Percentiles rank a stretch among this genome's conserved stretches.
These are phyloP conservation scores for Poecilia latipinna DNA, from an alignment of 2,113 vertebrate genomes.

Conservation along the genomic window DNA sequence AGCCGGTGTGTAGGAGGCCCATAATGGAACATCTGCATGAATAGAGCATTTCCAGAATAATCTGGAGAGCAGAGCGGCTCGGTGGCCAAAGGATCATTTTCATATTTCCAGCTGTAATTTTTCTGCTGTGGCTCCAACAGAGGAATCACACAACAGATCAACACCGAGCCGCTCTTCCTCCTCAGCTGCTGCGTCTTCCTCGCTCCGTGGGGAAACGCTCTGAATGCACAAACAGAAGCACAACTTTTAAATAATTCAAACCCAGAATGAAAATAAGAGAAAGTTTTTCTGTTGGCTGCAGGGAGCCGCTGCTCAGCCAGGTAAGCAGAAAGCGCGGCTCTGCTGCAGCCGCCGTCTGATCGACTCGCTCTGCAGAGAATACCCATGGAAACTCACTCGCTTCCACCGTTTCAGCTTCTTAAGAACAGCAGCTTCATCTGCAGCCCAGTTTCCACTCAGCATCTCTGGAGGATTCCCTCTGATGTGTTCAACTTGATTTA, in stretches of 20 bases:
- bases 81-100: conserved; percentile 52
- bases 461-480: conserved; percentile 15
- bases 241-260: conserved; percentile 73
- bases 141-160: conserved; percentile 18
- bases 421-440: neutral
- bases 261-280: conserved; percentile 42
- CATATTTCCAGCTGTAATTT: conserved; percentile 53
- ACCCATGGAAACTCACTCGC: conserved; percentile 30
- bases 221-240: conserved; percentile 35
- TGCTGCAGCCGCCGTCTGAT: conserved; percentile 16
- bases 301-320: conserved; percentile 21
- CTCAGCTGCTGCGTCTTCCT: conserved; percentile 11
- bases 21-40: conserved; percentile 56
- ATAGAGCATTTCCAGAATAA: conserved; percentile 36
- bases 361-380: conserved; percentile 27
- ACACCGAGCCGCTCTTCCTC: conserved; percentile 24
- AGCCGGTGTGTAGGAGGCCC: conserved; percentile 20
- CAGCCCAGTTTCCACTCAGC: neutral
- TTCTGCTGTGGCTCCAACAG: conserved; percentile 26
- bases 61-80: conserved; percentile 23
- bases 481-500: conserved; percentile 34
- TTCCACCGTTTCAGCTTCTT: conserved; percentile 2
- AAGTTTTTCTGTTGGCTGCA: conserved; percentile 33
- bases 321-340: conserved; percentile 22
- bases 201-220: conserved; percentile 23